Percentiles rank a stretch among this genome's conserved stretches.
phyloP scores from a whole-genome alignment of 2,797 vertebrate genomes.

The Molossus molossus region DNA sequence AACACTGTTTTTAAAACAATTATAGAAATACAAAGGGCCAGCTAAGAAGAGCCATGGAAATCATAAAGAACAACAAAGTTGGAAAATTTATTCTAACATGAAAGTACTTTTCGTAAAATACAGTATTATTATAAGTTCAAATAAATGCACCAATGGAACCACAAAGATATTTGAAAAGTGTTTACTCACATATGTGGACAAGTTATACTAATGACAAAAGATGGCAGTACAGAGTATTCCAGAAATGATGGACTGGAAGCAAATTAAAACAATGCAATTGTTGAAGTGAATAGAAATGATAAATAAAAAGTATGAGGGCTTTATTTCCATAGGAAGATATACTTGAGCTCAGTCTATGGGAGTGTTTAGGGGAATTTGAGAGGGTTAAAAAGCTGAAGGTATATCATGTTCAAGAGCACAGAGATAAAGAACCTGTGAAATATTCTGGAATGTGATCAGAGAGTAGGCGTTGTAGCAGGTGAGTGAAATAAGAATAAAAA shows the following conservation, averaged over 20 bases:
- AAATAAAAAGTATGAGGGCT: neutral
- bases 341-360: neutral
- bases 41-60: neutral
- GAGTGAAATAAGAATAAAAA: neutral
- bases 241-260: neutral
- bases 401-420: neutral
- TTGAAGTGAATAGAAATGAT: neutral
- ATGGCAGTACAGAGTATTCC: rapidly evolving
- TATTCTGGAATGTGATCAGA: neutral
- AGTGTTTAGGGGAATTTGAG: neutral
- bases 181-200: rapidly evolving
- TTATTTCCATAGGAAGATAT: neutral
- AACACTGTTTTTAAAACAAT: neutral
- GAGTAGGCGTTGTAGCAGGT: neutral
- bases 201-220: neutral
- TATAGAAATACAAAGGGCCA: neutral
- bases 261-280: neutral
- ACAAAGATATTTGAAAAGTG: neutral
- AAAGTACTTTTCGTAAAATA: neutral
- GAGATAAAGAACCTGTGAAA: neutral
- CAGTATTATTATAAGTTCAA: too few relatives aligned
- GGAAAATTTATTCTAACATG: neutral
- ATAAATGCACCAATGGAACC: neutral
- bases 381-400: neutral
- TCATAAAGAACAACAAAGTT: neutral